phyloP scores from a whole-genome alignment of 2,888 invertebrate genomes.

The Zele albiditarsus region DNA sequence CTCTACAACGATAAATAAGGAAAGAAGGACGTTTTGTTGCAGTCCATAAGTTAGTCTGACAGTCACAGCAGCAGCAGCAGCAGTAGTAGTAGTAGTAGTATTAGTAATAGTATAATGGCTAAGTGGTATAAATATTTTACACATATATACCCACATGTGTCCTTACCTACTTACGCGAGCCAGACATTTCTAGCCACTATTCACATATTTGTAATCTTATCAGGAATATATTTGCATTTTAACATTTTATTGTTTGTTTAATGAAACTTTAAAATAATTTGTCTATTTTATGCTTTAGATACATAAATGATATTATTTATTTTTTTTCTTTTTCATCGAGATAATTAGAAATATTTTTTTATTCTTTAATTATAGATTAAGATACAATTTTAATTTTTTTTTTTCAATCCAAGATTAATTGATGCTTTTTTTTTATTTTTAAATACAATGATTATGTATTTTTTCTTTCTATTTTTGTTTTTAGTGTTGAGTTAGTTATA shows the following conservation, averaged over 20 bases:
- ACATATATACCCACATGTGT: neutral
- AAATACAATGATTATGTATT: no score
- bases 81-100: neutral
- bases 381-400: no score
- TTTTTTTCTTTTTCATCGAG: neutral
- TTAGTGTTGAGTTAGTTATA: neutral
- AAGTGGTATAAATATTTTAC: neutral
- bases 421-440: no score
- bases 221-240: neutral
- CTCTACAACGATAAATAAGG: constrained; percentile 55
- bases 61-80: neutral
- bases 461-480: no score
- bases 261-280: neutral
- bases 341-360: no score
- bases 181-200: neutral
- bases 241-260: neutral
- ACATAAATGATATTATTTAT: neutral
- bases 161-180: neutral
- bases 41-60: constrained; percentile 11
- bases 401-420: no score
- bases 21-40: constrained; percentile 24
- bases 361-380: no score
- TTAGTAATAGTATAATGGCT: neutral
- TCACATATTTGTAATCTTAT: neutral
- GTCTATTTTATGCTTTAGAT: neutral